These are phyloP conservation scores for Calephelis perditalis DNA, from an alignment of 2,888 invertebrate species.

Conservation along the genomic window DNA sequence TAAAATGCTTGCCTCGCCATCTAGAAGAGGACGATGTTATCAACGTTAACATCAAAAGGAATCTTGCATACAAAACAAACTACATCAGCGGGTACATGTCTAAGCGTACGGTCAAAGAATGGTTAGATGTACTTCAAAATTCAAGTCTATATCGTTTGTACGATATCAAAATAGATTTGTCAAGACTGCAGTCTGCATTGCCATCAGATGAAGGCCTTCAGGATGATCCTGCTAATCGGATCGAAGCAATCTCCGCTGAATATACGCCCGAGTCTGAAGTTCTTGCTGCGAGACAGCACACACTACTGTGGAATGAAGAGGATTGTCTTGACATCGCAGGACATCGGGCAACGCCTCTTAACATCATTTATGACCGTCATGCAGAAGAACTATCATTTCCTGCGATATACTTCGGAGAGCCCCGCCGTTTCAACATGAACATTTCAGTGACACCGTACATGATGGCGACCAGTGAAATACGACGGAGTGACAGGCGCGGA, in stretches of 20 bases:
- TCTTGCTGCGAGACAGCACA: conserved; percentile 38
- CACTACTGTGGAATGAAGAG: conserved; percentile 41
- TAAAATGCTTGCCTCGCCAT: conserved; percentile 39
- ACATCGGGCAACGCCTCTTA: conserved; percentile 35
- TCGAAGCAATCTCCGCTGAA: conserved; percentile 36
- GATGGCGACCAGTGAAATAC: conserved; percentile 46
- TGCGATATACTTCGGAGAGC: conserved; percentile 45
- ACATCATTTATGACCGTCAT: conserved; percentile 45
- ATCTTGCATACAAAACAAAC: conserved; percentile 38
- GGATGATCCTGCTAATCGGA: conserved; percentile 34
- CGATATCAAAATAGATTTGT: conserved; percentile 38
- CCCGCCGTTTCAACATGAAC: conserved; percentile 35
- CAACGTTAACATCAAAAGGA: conserved; percentile 41
- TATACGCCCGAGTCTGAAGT: conserved; percentile 32
- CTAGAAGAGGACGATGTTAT: conserved; percentile 42
- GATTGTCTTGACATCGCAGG: conserved; percentile 39
- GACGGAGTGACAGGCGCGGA: conserved; percentile 46
- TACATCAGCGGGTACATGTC: conserved; percentile 37
- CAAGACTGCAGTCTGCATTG: conserved; percentile 31
- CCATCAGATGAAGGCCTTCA: conserved; percentile 27
- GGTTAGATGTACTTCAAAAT: conserved; percentile 35
- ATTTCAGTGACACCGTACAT: conserved; percentile 42
- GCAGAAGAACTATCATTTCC: conserved; percentile 55
- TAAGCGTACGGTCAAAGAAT: conserved; percentile 36
- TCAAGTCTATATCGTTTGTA: conserved; percentile 37